Evolutionary conservation across 2,888 invertebrate species (phyloP).

Genomic region (Drosophila mercatorum): DNA sequence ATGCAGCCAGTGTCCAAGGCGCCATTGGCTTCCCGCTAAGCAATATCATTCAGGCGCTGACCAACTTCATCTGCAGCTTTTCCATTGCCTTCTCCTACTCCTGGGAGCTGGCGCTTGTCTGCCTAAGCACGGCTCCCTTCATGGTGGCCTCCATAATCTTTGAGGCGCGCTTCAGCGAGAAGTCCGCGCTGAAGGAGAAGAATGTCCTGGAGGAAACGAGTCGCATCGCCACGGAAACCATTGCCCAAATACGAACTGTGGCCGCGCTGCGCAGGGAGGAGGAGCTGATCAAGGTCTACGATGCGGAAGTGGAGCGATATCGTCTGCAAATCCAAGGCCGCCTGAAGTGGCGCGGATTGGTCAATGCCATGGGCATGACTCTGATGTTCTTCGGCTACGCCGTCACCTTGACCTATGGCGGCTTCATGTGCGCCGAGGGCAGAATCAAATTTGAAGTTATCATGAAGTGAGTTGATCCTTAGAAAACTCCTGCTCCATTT

Average conservation of each 20-base stretch:
- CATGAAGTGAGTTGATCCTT: slow-evolving; percentile 87
- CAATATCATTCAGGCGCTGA: slow-evolving; percentile 88
- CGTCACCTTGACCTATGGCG: slow-evolving; percentile 89
- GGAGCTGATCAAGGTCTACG: slow-evolving; percentile 87
- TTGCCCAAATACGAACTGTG: slow-evolving; percentile 89
- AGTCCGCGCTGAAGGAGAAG: slow-evolving; percentile 87
- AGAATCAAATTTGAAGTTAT: slow-evolving; percentile 88
- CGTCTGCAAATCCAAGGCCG: slow-evolving; percentile 85
- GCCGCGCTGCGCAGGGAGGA: slow-evolving; percentile 87
- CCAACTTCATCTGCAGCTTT: slow-evolving; percentile 88
- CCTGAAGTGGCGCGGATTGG: slow-evolving; percentile 87
- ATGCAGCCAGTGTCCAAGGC: slow-evolving; percentile 90
- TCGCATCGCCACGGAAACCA: slow-evolving; percentile 90
- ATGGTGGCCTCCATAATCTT: slow-evolving; percentile 88
- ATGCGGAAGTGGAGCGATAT: slow-evolving; percentile 86
- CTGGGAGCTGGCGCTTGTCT: slow-evolving; percentile 90
- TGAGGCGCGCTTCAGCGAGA: slow-evolving; percentile 87
- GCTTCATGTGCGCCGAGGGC: slow-evolving; percentile 87
- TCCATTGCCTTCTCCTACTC: slow-evolving; percentile 87
- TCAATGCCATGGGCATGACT: slow-evolving; percentile 89
- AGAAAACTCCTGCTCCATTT: fast-evolving
- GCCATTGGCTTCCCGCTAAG: slow-evolving; percentile 90
- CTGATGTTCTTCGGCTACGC: slow-evolving; percentile 90
- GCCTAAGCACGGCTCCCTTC: slow-evolving; percentile 88
- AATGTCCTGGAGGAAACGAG: slow-evolving; percentile 88